A percentile compares a stretch with the other conserved stretches of the same genome.
Evolutionary conservation across 2,113 vertebrate species (phyloP).

Genomic region (Catharus bicknelli): DNA sequence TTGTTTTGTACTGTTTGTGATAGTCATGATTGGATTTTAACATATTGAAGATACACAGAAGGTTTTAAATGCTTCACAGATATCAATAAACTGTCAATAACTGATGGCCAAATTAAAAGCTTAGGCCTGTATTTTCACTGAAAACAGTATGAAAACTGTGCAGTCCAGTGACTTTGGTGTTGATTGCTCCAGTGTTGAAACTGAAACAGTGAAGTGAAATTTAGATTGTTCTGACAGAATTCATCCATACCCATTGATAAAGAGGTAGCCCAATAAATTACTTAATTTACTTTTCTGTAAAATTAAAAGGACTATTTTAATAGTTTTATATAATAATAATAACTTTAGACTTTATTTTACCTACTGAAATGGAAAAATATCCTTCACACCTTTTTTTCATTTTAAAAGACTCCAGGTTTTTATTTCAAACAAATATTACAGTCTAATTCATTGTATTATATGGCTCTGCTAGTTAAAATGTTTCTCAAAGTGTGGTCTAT

Average conservation of each 20-base stretch:
- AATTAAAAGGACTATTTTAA: neutral
- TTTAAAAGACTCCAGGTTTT: neutral
- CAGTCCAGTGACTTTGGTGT: neutral
- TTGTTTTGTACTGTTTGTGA: fast-evolving
- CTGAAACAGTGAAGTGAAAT: neutral
- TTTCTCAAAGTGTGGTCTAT: neutral
- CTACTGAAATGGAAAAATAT: neutral
- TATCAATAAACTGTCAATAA: neutral
- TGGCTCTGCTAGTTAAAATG: neutral
- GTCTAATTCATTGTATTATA: neutral
- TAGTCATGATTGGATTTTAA: neutral
- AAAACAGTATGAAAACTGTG: neutral
- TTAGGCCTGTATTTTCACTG: neutral
- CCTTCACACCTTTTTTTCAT: neutral
- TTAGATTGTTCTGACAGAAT: neutral
- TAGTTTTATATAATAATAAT: neutral
- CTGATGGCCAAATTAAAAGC: neutral
- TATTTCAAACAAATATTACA: neutral
- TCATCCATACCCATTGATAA: neutral
- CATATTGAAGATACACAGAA: neutral
- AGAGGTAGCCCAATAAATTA: neutral
- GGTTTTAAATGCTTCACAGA: neutral
- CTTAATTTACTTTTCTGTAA: neutral
- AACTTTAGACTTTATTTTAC: neutral
- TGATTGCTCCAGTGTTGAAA: neutral